Percentiles rank a stretch among this genome's conserved stretches.
Evolutionary conservation across 2,113 vertebrate genomes (phyloP).

Genomic region (Onychostruthus taczanowskii): DNA sequence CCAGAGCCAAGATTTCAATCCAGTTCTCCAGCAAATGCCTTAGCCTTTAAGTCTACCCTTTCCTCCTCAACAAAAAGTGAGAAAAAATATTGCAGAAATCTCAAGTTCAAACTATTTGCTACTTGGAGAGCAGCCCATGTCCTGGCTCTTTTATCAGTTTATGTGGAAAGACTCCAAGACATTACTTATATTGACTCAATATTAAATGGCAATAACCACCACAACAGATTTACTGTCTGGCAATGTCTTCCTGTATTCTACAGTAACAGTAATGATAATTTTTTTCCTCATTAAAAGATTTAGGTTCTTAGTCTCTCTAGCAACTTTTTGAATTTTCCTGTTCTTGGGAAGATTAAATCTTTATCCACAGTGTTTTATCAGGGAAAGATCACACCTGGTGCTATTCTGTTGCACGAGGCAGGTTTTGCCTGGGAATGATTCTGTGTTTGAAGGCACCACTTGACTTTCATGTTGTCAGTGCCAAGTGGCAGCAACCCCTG

Average conservation of each 20-base stretch:
- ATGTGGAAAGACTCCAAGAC: conserved; percentile 58
- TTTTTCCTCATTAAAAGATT: conserved; percentile 39
- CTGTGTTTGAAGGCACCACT: neutral
- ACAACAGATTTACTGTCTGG: conserved; percentile 53
- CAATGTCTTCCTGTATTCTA: conserved; percentile 3
- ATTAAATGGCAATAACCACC: conserved; percentile 63
- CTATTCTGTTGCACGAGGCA: accelerated
- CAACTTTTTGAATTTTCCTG: neutral
- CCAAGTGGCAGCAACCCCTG: neutral
- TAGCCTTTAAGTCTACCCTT: neutral
- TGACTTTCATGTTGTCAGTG: neutral
- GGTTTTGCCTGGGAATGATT: neutral
- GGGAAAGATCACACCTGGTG: neutral
- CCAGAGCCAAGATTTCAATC: neutral
- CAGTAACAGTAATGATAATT: neutral
- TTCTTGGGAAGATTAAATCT: conserved; percentile 14
- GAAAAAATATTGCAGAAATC: conserved; percentile 44
- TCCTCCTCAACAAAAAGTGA: neutral
- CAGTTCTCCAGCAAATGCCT: neutral
- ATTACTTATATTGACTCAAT: conserved; percentile 65
- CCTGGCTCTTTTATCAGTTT: conserved; percentile 50
- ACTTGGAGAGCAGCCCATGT: conserved; percentile 54
- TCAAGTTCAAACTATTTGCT: conserved; percentile 39
- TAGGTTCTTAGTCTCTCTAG: neutral
- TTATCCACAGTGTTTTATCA: neutral